These are phyloP conservation scores for Calvadosia cruxmelitensis DNA, from an alignment of 30 jellyfish, hydroid and myxozoan species.

Conservation along the genomic window DNA sequence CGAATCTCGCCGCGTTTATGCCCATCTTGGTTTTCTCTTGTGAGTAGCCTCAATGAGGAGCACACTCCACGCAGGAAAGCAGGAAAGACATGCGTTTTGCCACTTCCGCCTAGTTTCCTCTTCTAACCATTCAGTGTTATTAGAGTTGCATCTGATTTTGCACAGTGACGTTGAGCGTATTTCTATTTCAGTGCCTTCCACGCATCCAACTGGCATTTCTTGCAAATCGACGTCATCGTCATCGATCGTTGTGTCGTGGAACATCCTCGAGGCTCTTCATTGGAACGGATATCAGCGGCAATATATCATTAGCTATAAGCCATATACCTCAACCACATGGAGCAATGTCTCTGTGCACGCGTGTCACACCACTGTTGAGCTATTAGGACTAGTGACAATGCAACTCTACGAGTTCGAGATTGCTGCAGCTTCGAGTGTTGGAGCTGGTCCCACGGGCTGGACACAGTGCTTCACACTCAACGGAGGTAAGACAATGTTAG, in stretches of 20 bases:
- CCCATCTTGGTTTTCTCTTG: too few relatives aligned
- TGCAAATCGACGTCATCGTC: neutral
- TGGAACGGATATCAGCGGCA: neutral
- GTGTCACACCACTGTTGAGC: neutral
- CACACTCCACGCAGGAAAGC: too few relatives aligned
- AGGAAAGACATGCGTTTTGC: too few relatives aligned
- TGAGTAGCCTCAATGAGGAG: too few relatives aligned
- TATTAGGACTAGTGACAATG: conserved; percentile 1
- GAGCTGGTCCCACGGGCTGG: conserved; percentile 31
- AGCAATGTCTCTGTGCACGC: neutral
- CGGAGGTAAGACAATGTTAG: conserved; percentile 31
- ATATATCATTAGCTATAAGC: neutral
- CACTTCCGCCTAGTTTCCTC: too few relatives aligned
- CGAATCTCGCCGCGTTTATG: too few relatives aligned
- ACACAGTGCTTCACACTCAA: conserved; percentile 19
- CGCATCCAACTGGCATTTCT: neutral
- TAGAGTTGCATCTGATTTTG: too few relatives aligned
- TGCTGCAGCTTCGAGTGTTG: conserved; percentile 22
- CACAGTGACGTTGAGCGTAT: too few relatives aligned
- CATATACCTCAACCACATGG: neutral
- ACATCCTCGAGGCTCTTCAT: neutral
- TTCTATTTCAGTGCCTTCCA: neutral
- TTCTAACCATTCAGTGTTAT: too few relatives aligned
- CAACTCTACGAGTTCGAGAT: conserved; percentile 19
- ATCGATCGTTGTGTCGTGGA: neutral